Conservation (phyloP, 2,797 vertebrate species). For the Heterohyrax brucei region DNA sequence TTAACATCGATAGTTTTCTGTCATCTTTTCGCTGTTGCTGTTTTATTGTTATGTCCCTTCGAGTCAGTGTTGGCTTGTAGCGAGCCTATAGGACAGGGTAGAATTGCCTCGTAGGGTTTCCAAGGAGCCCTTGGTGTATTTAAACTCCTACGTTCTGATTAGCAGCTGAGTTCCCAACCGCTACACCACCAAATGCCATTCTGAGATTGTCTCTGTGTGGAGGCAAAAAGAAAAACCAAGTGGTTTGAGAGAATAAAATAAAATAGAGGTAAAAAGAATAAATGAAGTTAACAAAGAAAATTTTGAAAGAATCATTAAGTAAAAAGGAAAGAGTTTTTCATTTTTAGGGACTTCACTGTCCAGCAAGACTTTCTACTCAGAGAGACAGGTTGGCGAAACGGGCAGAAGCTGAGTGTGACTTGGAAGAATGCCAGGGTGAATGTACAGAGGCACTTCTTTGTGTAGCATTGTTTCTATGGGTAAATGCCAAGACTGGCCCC, state of each 20-base stretch:
- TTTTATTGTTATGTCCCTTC: too few species aligned
- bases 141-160: too few species aligned
- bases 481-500: slow-evolving; percentile 85
- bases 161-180: too few species aligned
- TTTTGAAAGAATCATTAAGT: background rate
- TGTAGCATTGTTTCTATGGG: slow-evolving; percentile 69
- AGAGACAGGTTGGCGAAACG: slow-evolving; percentile 64
- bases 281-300: background rate
- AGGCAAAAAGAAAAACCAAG: background rate
- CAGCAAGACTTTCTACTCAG: slow-evolving; percentile 50
- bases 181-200: slow-evolving; percentile 19
- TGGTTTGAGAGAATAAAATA: background rate
- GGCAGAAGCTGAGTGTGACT: slow-evolving; percentile 76
- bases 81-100: too few species aligned
- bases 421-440: slow-evolving; percentile 82
- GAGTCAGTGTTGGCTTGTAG: too few species aligned
- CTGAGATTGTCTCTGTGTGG: background rate
- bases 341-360: slow-evolving; percentile 22
- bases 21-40: background rate
- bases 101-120: too few species aligned
- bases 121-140: too few species aligned
- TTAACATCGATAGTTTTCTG: background rate
- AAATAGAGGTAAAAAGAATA: slow-evolving; percentile 55
- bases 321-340: slow-evolving; percentile 31
- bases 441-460: slow-evolving; percentile 50